Evolutionary conservation across 2,888 invertebrate genomes (phyloP), one percentile per base, ranked within the genome.

Genomic region (Agriopis marginaria): DNA sequence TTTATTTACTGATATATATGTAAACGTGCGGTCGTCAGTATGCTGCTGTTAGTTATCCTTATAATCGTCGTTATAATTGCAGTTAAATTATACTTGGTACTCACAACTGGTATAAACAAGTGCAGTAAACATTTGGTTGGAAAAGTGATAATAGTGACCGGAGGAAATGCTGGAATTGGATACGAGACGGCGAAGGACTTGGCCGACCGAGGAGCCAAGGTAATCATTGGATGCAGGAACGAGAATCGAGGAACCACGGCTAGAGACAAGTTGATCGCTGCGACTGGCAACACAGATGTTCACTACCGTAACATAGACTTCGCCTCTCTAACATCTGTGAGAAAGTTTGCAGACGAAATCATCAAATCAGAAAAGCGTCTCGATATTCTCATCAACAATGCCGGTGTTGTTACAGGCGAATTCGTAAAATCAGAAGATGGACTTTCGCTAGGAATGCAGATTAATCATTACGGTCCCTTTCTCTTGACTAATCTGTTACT

Each of bases 91-190:
- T 75, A 68, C 17, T 12, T 55, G 8, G 58, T 64, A 42, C 39
- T 72, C n/a, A 75, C 66, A 47, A 23, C 45, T 9, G 90, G 88
- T 59, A 77, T 85, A 50, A 86, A 85, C 69, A 86, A 75, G 72
- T 81, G 82, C 64, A 89, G 85, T 66, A 84, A 76, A 68, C 89
- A 90, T 79, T 79, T 98, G 95, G 95, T 96, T 58, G 97, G 97
- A 4, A 98, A 98, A 93, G 97, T 97, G 4, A 97, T 97, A n/a
- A 95, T 98, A 63, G 95, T 98, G 47, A 98, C 98, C 11, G 98
- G 98, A 32, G 97, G 97, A 61, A 98, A 97, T 76, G 95, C 96
- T 74, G 98, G 97, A 8, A 97, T 97, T 79, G 98, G 97, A 51
- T 96, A 95, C 79, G 97, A 97, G 83, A 97, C 97, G 0, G 96